Evolutionary conservation across 2,888 invertebrate genomes (phyloP), one percentile per base, ranked within the genome.

Genomic region (Brassicogethes aeneus): DNA sequence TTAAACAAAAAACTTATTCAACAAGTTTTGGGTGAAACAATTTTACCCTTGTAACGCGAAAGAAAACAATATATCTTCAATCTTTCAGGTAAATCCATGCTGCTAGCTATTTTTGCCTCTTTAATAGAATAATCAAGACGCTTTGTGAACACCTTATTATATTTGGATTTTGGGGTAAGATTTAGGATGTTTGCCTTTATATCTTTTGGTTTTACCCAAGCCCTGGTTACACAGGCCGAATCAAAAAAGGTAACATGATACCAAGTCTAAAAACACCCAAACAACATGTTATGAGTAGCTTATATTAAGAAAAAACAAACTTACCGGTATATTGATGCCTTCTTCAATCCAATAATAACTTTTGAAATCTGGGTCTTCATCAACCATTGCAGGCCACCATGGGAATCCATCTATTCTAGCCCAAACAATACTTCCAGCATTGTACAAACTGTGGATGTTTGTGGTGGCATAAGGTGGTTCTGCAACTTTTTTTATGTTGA

Each of bases 331-430:
- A 55, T 72, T 71, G 48, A 70, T 71, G 2, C 71, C 71, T 12
- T 50, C 49, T 46, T 75, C 71, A n/a, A n/a, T n/a, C n/a, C n/a
- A n/a, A n/a, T n/a, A 78, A 57, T 69, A 80, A 43, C 72, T 71
- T 46, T 76, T 75, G 0, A 67, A 66, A 46, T 81, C 77, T 0
- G 81, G 80, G 52, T 77, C 77, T 55, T 80, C 79, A 46, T 82
- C 81, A 0, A 84, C 74, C 71, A 85, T 78, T 2, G 76, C 82
- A 2, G 83, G 83, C 82, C 82, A 83, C 79, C 79, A 81, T 1
- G 82, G 81, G 67, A 70, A 80, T 15, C 78, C 78, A 0, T 64
- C 50, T 46, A 77, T 48, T 29, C 69, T 72, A 0, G 77, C 83
- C 77, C 80, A 78, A 0, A 83, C 83, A 30, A 84, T 50, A 13